Evolutionary conservation across 2,797 vertebrate genomes (phyloP).

Genomic region (Anguilla megastoma): DNA sequence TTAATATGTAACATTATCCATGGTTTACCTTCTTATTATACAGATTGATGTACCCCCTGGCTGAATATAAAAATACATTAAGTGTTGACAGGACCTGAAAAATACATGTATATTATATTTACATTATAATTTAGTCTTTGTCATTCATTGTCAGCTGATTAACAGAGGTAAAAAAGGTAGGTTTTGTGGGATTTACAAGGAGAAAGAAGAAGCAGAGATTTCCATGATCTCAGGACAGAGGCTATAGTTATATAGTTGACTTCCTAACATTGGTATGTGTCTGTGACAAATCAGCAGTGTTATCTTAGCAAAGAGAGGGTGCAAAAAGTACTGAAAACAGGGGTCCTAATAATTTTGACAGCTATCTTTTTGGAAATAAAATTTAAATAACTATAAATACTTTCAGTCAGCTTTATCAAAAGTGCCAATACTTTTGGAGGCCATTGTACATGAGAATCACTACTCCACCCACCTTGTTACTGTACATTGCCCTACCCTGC

Average conservation of each 20-base stretch:
- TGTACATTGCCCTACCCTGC: neutral
- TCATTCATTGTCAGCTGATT: conserved; percentile 1
- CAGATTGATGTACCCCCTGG: neutral
- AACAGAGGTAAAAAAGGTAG: neutral
- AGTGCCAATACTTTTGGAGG: no score
- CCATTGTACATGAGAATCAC: neutral
- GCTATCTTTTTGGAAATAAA: no score
- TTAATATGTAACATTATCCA: neutral
- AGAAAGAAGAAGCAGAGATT: neutral
- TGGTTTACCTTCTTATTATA: neutral
- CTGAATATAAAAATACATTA: neutral
- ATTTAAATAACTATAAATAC: no score
- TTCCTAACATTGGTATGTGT: neutral
- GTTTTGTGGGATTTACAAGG: neutral
- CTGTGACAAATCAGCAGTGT: neutral
- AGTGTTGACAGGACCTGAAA: neutral
- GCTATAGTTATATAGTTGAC: neutral
- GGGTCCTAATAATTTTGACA: no score
- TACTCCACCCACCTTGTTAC: neutral
- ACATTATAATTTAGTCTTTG: neutral
- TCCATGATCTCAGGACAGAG: neutral
- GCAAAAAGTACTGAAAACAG: no score
- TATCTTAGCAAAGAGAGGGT: no score
- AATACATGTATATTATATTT: neutral
- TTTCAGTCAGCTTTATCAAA: no score